phyloP scores from a whole-genome alignment of 2,888 invertebrate species.

The Pammene aurita region DNA sequence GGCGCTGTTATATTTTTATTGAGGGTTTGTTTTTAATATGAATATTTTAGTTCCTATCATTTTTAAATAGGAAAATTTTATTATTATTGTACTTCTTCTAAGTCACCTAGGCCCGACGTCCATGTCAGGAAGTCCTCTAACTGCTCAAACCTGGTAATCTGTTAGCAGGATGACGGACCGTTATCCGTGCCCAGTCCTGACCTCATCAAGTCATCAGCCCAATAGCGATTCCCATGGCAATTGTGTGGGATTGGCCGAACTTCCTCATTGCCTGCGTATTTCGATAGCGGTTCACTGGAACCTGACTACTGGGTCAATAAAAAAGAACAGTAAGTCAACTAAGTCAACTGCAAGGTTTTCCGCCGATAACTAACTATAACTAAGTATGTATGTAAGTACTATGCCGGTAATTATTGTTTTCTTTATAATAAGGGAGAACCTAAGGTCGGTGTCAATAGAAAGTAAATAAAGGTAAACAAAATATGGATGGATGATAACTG shows the following conservation, averaged over 20 bases:
- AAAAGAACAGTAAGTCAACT: slow-evolving; percentile 15
- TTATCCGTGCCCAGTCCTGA: slow-evolving; percentile 15
- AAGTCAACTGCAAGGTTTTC: background rate
- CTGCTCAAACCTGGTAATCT: background rate
- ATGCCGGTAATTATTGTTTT: too few species aligned
- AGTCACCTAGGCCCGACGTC: too few species aligned
- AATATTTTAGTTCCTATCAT: too few species aligned
- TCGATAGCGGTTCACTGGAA: slow-evolving; percentile 40
- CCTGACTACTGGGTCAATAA: background rate
- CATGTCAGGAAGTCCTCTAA: too few species aligned
- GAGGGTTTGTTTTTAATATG: too few species aligned
- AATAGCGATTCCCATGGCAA: slow-evolving; percentile 40
- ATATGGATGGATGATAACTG: too few species aligned
- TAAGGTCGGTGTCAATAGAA: too few species aligned
- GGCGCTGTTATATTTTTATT: too few species aligned
- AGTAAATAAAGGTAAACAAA: too few species aligned
- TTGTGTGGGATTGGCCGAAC: slow-evolving; percentile 45
- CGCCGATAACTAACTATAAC: background rate
- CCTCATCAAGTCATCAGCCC: slow-evolving; percentile 20
- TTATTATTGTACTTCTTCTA: too few species aligned
- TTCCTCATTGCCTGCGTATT: slow-evolving; percentile 53
- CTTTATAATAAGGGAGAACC: too few species aligned
- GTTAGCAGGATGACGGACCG: slow-evolving; percentile 18
- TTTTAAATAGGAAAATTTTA: too few species aligned
- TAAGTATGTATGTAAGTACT: background rate